phyloP scores from a whole-genome alignment of 53 echinoderm and acorn worm species.

The Pentamera pediparva region DNA sequence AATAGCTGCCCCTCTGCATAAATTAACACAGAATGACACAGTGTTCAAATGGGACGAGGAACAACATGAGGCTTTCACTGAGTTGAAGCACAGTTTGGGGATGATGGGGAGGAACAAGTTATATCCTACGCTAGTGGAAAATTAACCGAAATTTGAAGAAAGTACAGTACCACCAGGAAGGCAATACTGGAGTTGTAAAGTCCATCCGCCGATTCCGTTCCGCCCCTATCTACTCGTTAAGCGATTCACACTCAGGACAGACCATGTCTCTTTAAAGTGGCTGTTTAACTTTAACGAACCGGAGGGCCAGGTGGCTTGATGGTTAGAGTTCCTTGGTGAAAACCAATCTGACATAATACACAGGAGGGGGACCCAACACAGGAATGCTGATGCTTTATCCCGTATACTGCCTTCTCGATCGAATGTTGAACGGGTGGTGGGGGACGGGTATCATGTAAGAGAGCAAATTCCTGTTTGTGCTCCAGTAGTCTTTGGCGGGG shows the following conservation, averaged over 20 bases:
- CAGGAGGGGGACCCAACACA: background rate
- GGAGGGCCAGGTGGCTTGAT: background rate
- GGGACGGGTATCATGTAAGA: too few species aligned
- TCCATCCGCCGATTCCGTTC: background rate
- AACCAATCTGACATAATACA: background rate
- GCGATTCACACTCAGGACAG: background rate
- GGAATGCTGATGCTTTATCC: background rate
- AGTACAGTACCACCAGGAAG: background rate
- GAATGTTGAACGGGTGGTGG: background rate
- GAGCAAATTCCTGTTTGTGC: background rate
- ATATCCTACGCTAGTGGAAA: background rate
- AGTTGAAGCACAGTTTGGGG: background rate
- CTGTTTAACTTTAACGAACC: background rate
- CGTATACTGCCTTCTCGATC: background rate
- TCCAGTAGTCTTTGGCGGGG: background rate
- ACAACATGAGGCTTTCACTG: too few species aligned
- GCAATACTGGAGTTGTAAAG: background rate
- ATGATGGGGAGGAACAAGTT: background rate
- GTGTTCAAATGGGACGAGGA: background rate
- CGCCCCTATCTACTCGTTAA: background rate
- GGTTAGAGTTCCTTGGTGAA: background rate
- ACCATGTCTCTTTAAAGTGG: background rate
- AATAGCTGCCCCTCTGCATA: background rate
- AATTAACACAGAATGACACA: background rate
- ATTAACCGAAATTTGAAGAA: background rate